Evolutionary conservation across 1,140 invertebrate species (phyloP), one percentile per base, ranked within the genome.

Genomic region (Zaprionus tsacasi): DNA sequence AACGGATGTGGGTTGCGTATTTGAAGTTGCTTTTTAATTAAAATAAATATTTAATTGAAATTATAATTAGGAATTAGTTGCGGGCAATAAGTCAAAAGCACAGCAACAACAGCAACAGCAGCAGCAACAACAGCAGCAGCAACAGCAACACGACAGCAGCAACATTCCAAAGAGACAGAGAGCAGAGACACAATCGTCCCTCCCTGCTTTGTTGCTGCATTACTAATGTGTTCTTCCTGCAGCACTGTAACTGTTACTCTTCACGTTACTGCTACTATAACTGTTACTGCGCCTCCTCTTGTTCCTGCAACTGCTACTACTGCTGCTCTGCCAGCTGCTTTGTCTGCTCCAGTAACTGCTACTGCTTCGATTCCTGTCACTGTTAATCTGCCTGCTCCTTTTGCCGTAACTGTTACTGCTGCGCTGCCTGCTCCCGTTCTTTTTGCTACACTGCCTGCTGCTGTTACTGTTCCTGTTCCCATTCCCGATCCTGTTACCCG

Each of bases 41-140:
- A 88, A 88, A 89, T 88, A 83, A 88, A 88, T 88, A 88, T 89
- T 88, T 88, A 83, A 88, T 88, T 89, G 74, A 81, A 88, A 88
- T 88, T 89, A 70, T 83, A 88, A 89, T 89, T 89, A 70, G 78
- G 74, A 87, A 83, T 87, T 80, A 88, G 83, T 87, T 88, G 80
- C 79, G 77, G 79, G 76, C 82, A 79, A 77, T 67, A 74, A 67
- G 72, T 78, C 75, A 81, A 74, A 64, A 64, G 64, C 63, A 67
- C 54, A 59, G 36, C 36, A 21, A 54, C 52, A n/a, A 12, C 45
- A 25, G 27, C 27, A 6, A 4, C 27, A 30, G 6, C 27, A 30
- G 6, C 27, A 30, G 6, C 27, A 30, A 52, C 50, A 12, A 1
- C 13, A 21, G 6, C 45, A 3, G 4, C 27, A 30, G 27, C 6